A percentile compares a stretch with the other conserved stretches of the same genome.
These are phyloP conservation scores for Heliconius congener DNA, from an alignment of 1,140 invertebrate genomes.

Conservation along the genomic window DNA sequence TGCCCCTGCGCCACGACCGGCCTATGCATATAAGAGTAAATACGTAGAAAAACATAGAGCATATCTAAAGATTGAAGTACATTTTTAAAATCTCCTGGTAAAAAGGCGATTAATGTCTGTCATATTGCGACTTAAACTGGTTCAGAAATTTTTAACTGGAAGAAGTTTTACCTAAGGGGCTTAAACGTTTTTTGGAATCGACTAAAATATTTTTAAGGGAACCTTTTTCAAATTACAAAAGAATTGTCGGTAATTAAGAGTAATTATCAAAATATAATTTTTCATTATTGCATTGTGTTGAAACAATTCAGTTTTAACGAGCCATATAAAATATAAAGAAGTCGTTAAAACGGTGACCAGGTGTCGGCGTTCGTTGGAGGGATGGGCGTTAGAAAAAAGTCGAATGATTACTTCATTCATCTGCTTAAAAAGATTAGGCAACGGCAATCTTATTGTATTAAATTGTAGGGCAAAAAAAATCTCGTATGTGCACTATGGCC, in stretches of 20 bases:
- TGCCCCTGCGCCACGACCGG: too few relatives aligned
- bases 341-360: slow-evolving; percentile 39
- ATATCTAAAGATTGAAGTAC: neutral
- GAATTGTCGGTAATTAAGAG: slow-evolving; percentile 18
- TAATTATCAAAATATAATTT: slow-evolving; percentile 19
- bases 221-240: slow-evolving; percentile 8
- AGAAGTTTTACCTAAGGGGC: neutral
- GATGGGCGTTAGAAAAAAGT: slow-evolving; percentile 30
- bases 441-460: neutral
- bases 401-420: slow-evolving; percentile 42
- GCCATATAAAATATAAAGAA: slow-evolving; percentile 35
- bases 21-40: too few relatives aligned
- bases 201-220: neutral
- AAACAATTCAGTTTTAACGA: slow-evolving; percentile 34
- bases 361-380: slow-evolving; percentile 39
- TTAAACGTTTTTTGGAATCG: neutral
- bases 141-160: neutral
- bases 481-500: too few relatives aligned
- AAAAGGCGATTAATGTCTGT: neutral
- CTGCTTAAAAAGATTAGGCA: slow-evolving; percentile 27
- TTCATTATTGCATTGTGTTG: slow-evolving; percentile 21
- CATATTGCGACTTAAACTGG: slow-evolving; percentile 6
- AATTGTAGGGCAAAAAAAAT: too few relatives aligned
- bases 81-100: neutral
- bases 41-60: too few relatives aligned